A percentile compares a stretch with the other conserved stretches of the same genome.
These are phyloP conservation scores for Arenaria interpres DNA, from an alignment of 2,113 vertebrate genomes.

Conservation along the genomic window DNA sequence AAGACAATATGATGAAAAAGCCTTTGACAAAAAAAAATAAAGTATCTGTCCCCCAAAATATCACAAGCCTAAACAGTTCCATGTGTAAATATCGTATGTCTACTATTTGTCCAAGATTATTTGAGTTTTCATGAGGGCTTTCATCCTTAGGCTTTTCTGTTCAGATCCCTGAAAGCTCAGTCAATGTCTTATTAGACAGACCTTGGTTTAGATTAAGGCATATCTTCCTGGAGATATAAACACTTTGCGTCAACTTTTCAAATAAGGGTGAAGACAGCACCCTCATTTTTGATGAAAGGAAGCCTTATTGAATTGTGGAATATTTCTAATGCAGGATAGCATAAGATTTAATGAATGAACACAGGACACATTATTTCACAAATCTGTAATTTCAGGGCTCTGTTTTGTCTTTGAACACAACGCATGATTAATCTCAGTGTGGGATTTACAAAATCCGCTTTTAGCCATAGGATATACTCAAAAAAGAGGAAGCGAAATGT, in stretches of 20 bases:
- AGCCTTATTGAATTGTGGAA: background rate
- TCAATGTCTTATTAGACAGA: background rate
- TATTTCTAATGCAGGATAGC: background rate
- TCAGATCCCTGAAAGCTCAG: background rate
- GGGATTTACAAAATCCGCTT: constrained; percentile 60
- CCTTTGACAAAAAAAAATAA: background rate
- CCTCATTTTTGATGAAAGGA: background rate
- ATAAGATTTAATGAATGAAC: background rate
- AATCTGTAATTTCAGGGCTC: constrained; percentile 28
- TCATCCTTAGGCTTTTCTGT: background rate
- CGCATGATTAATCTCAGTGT: constrained; percentile 23
- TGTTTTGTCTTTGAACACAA: constrained; percentile 37
- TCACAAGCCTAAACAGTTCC: background rate
- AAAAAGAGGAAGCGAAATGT: constrained; percentile 2
- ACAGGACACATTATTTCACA: background rate
- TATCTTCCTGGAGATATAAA: background rate
- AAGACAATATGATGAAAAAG: background rate
- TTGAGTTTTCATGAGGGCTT: background rate
- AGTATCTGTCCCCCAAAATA: background rate
- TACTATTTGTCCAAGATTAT: background rate
- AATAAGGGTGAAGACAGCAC: background rate
- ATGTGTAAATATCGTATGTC: background rate
- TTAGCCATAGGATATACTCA: background rate
- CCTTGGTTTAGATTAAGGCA: background rate
- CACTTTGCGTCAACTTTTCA: background rate